phyloP scores from a whole-genome alignment of 2,888 invertebrate species.

The Drosophila meridiana region DNA sequence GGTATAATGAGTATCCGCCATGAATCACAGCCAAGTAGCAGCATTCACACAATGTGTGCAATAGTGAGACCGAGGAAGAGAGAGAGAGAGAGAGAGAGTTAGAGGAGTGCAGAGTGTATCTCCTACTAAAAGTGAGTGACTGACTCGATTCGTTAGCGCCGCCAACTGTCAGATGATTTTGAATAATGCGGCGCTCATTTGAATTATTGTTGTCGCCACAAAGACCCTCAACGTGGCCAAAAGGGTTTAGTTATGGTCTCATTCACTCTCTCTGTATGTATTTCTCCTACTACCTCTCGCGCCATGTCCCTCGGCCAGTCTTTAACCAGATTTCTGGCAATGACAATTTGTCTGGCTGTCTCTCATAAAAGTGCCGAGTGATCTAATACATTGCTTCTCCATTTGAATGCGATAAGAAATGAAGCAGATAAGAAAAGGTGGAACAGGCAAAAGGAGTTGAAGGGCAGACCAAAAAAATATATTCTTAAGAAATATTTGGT shows the following conservation, averaged over 20 bases:
- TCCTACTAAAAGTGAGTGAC: slow-evolving; percentile 28
- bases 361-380: slow-evolving; percentile 18
- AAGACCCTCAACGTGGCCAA: slow-evolving; percentile 45
- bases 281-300: neutral
- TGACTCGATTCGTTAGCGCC: slow-evolving; percentile 68
- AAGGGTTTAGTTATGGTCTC: slow-evolving; percentile 36
- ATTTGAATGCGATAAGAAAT: slow-evolving; percentile 35
- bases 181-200: slow-evolving; percentile 75
- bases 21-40: slow-evolving; percentile 66
- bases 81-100: neutral
- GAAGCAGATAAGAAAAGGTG: slow-evolving; percentile 28
- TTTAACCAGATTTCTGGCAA: slow-evolving; percentile 44
- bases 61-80: neutral
- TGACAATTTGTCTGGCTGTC: slow-evolving; percentile 52
- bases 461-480: neutral
- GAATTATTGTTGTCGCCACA: slow-evolving; percentile 74
- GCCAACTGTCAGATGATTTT: slow-evolving; percentile 68
- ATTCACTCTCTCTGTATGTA: neutral
- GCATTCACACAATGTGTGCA: slow-evolving; percentile 1
- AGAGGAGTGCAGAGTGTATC: neutral
- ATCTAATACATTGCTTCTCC: slow-evolving; percentile 37
- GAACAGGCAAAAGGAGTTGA: neutral
- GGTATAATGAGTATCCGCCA: slow-evolving; percentile 54
- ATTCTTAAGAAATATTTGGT: neutral
- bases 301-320: neutral